phyloP scores from a whole-genome alignment of 1,140 invertebrate genomes.

The Hermatobates lingyangjiaoensis region DNA sequence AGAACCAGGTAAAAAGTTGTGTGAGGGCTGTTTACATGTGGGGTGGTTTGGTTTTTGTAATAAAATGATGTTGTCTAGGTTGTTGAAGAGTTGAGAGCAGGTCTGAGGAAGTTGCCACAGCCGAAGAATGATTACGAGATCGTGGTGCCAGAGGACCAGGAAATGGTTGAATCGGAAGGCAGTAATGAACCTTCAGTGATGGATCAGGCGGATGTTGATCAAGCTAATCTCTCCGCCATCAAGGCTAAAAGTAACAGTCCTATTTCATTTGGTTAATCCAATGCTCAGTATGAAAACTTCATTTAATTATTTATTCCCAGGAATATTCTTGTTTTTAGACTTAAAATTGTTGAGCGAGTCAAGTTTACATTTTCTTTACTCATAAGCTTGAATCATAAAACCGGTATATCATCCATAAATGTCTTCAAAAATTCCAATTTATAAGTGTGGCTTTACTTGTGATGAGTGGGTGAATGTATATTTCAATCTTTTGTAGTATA shows the following conservation, averaged over 20 bases:
- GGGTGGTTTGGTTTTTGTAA: not conserved
- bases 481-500: too few species aligned
- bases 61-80: conserved; percentile 28
- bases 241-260: conserved; percentile 39
- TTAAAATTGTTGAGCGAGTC: too few species aligned
- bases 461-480: too few species aligned
- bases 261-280: too few species aligned
- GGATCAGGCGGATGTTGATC: conserved; percentile 83
- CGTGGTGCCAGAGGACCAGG: conserved; percentile 66
- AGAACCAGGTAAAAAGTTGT: conserved; percentile 38
- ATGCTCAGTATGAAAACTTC: too few species aligned
- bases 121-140: conserved; percentile 98
- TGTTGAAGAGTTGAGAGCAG: conserved; percentile 52
- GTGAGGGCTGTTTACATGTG: not conserved
- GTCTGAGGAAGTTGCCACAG: conserved; percentile 58
- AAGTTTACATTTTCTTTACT: too few species aligned
- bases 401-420: too few species aligned
- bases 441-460: too few species aligned
- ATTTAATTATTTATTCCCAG: too few species aligned
- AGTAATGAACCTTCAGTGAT: conserved; percentile 32
- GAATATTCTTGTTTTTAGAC: conserved; percentile 2
- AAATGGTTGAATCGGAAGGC: conserved; percentile 22
- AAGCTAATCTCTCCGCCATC: conserved; percentile 37
- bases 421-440: too few species aligned
- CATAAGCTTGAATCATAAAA: too few species aligned